A percentile compares a stretch with the other conserved stretches of the same genome.
phyloP scores from a whole-genome alignment of 2,888 invertebrate genomes.

The Perithous albicinctus region DNA sequence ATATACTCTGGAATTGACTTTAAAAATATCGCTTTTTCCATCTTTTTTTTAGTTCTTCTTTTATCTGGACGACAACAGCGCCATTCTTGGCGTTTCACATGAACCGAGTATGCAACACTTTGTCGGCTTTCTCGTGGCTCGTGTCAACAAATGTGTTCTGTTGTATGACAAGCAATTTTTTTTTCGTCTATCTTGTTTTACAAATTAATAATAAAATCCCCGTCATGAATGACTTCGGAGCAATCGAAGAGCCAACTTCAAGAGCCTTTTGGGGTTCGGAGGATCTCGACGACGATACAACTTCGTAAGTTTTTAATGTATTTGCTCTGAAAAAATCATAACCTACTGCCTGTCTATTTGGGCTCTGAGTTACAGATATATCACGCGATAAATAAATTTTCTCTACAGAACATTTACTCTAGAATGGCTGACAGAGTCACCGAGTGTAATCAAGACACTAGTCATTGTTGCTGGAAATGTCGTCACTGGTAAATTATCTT shows the following conservation, averaged over 20 bases:
- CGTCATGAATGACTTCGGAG: constrained; percentile 77
- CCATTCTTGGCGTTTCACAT: not conserved
- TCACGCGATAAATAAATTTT: constrained; percentile 16
- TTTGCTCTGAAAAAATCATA: constrained; percentile 41
- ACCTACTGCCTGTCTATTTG: constrained; percentile 46
- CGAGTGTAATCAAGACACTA: constrained; percentile 75
- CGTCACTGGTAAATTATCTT: constrained; percentile 74
- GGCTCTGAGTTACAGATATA: not conserved
- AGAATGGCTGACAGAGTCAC: constrained; percentile 76
- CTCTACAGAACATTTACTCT: constrained; percentile 75
- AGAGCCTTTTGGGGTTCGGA: constrained; percentile 83
- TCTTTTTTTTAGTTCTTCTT: not conserved
- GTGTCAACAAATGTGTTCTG: constrained; percentile 2
- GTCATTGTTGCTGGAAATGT: constrained; percentile 78
- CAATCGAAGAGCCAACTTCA: constrained; percentile 80
- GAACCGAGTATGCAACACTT: not conserved
- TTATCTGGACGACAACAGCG: not conserved
- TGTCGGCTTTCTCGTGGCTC: not conserved
- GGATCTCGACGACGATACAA: constrained; percentile 75
- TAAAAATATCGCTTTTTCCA: not conserved
- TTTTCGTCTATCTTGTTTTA: not conserved
- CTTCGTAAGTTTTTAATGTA: constrained; percentile 44
- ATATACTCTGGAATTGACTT: too few relatives aligned
- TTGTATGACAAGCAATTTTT: constrained; percentile 41
- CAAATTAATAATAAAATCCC: not conserved